phyloP scores from a whole-genome alignment of 1,140 invertebrate species.

The Macrosteles quadrilineatus region DNA sequence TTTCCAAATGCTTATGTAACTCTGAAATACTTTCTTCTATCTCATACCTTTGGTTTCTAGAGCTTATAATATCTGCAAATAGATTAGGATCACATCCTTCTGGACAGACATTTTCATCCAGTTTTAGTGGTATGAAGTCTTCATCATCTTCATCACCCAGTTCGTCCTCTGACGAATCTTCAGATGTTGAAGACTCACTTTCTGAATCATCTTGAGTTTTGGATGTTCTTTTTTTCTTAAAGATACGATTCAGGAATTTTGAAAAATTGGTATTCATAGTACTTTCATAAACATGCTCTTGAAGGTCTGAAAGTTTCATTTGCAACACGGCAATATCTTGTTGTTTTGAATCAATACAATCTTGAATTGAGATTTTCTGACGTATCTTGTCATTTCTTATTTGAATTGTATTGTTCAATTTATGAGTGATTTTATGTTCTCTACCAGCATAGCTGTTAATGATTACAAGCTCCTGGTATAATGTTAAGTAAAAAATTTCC shows the following conservation, averaged over 20 bases:
- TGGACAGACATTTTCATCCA: constrained; percentile 13
- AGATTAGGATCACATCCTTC: constrained; percentile 1
- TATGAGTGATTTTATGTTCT: not conserved
- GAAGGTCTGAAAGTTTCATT: not conserved
- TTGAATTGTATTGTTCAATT: not conserved
- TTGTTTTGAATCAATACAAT: not conserved
- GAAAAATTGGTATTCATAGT: not conserved
- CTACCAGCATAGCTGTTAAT: constrained; percentile 10
- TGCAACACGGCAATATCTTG: not conserved
- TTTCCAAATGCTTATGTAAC: not conserved
- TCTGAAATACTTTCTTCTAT: constrained; percentile 1
- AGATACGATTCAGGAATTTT: constrained; percentile 1
- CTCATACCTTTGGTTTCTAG: not conserved
- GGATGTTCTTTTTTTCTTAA: constrained; percentile 8
- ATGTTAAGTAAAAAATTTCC: not conserved
- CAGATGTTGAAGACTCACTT: not conserved
- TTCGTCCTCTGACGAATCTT: not conserved
- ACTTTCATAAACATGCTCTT: not conserved
- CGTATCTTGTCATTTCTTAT: not conserved
- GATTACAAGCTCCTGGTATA: not conserved
- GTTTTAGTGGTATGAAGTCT: not conserved
- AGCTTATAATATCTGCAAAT: not conserved
- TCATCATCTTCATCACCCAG: not conserved
- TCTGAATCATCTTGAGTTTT: constrained; percentile 4
- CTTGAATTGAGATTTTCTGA: constrained; percentile 3